A percentile compares a stretch with the other conserved stretches of the same genome.
Evolutionary conservation across 2,797 vertebrate genomes (phyloP).

Genomic region (Cichlasoma orientale): DNA sequence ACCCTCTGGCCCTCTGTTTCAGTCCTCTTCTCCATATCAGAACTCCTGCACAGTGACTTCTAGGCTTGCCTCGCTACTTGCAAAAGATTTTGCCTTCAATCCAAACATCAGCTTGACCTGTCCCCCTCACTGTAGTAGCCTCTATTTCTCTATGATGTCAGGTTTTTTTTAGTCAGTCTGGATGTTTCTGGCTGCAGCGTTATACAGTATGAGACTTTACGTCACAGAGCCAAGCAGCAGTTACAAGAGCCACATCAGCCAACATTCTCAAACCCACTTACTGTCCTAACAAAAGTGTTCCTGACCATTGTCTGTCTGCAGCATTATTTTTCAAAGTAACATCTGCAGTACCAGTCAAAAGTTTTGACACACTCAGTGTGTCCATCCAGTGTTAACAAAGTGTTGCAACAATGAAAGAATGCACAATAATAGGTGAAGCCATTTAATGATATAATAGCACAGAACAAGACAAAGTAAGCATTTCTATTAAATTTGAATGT

Average conservation of each 20-base stretch:
- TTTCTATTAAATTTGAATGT: background rate
- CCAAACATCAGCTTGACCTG: constrained; percentile 14
- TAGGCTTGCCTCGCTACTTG: background rate
- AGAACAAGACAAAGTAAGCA: background rate
- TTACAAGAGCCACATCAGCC: background rate
- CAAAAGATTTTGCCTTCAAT: background rate
- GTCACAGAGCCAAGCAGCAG: constrained; percentile 2
- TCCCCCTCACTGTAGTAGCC: constrained; percentile 3
- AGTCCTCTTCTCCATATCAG: constrained; percentile 1
- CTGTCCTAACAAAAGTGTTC: background rate
- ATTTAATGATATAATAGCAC: too few relatives aligned
- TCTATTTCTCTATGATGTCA: background rate
- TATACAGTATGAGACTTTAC: constrained; percentile 17
- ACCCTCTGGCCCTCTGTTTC: constrained; percentile 1
- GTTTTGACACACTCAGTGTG: too few relatives aligned
- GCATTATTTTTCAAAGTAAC: background rate
- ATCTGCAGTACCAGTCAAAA: background rate
- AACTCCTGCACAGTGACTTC: background rate
- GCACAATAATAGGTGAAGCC: background rate
- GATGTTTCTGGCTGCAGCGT: constrained; percentile 8
- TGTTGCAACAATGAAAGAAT: background rate
- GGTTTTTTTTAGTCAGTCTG: constrained; percentile 7
- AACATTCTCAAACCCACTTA: background rate
- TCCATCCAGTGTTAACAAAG: background rate
- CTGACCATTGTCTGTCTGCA: background rate